A percentile compares a stretch with the other conserved stretches of the same genome.
Conservation (phyloP, 2,113 vertebrate species). For the Pyrgilauda ruficollis region DNA sequence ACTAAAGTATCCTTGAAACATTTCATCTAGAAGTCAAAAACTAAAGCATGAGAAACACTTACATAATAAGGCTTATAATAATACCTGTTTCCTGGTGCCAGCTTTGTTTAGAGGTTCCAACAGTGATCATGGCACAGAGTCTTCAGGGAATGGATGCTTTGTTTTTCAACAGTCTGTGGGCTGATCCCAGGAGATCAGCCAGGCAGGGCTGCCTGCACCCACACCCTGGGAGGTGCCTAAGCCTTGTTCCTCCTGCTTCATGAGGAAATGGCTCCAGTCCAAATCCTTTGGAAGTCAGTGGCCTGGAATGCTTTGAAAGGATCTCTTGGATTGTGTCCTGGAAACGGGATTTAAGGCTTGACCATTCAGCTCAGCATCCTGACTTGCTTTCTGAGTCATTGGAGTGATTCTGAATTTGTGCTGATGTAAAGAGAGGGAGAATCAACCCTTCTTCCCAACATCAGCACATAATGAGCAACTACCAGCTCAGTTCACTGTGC, state of each 20-base stretch:
- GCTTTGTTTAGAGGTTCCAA: background rate
- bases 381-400: background rate
- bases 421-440: background rate
- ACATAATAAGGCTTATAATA: background rate
- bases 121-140: background rate
- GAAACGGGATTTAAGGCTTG: background rate
- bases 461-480: background rate
- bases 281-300: background rate
- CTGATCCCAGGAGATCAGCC: background rate
- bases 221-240: background rate
- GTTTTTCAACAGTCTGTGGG: background rate
- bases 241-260: background rate
- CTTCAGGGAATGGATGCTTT: background rate
- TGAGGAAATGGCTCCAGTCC: background rate
- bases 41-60: background rate
- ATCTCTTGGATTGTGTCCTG: background rate
- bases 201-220: background rate
- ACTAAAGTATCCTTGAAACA: background rate
- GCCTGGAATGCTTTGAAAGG: background rate
- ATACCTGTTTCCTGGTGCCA: background rate
- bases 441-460: background rate
- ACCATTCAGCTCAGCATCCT: background rate
- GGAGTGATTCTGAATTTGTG: background rate
- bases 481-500: background rate
- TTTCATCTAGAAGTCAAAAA: background rate